These are phyloP conservation scores for Passer montanus DNA, from an alignment of 2,113 vertebrate species.

Conservation along the genomic window DNA sequence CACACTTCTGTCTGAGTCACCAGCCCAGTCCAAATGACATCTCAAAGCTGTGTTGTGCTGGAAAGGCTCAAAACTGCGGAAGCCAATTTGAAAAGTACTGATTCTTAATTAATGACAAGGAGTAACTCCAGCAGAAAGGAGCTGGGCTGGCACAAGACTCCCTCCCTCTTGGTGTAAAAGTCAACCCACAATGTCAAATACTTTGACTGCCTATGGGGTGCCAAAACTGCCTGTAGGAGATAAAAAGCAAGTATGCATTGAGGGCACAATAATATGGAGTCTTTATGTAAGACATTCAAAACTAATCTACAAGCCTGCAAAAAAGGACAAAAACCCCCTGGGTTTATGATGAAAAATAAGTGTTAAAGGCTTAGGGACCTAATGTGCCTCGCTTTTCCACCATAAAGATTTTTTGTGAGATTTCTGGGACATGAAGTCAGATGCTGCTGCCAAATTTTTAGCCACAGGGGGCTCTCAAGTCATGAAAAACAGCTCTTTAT, in stretches of 20 bases:
- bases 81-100: background rate
- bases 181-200: background rate
- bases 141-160: background rate
- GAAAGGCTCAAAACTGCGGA: background rate
- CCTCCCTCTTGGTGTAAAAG: background rate
- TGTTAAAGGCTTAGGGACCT: background rate
- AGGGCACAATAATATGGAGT: background rate
- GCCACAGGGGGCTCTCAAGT: constrained; percentile 5
- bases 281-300: background rate
- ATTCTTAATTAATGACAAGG: background rate
- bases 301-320: background rate
- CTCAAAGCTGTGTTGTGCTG: constrained; percentile 1
- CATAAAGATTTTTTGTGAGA: background rate
- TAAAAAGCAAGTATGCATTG: background rate
- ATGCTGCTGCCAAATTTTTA: constrained; percentile 18
- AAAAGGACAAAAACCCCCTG: background rate
- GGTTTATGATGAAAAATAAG: background rate
- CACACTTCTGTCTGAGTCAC: background rate
- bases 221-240: background rate
- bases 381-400: background rate
- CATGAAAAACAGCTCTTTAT: background rate
- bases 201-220: background rate
- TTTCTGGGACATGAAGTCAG: background rate
- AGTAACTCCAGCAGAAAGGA: background rate
- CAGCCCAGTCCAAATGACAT: background rate